Percentiles rank a stretch among this genome's conserved stretches.
Evolutionary conservation across 2,888 invertebrate species (phyloP).

Genomic region (Caenorhabditis drosophilae): DNA sequence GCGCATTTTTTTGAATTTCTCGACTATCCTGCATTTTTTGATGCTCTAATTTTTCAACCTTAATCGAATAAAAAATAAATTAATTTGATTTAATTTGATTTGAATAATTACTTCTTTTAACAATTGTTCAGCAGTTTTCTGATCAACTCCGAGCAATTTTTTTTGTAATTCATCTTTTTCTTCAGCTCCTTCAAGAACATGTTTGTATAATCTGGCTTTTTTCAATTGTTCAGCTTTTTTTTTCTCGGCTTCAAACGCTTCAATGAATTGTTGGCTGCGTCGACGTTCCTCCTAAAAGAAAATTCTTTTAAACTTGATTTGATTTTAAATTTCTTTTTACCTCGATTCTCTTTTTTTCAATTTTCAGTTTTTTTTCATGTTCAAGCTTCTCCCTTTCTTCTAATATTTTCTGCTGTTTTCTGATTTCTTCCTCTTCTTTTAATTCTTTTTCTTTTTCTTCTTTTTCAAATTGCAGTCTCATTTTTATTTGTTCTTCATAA

Average conservation of each 20-base stretch:
- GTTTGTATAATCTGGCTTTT: conserved; percentile 42
- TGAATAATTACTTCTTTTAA: conserved; percentile 36
- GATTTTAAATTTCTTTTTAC: conserved; percentile 4
- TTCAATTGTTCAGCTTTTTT: conserved; percentile 40
- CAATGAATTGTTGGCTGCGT: conserved; percentile 27
- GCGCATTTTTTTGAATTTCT: conserved; percentile 35
- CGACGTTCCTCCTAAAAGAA: conserved; percentile 24
- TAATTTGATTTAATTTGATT: too few relatives aligned
- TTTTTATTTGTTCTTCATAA: conserved; percentile 31
- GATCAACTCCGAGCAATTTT: conserved; percentile 41
- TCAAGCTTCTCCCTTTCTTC: conserved; percentile 17
- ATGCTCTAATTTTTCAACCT: conserved; percentile 32
- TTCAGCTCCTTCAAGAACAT: conserved; percentile 38
- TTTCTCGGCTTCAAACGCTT: conserved; percentile 40
- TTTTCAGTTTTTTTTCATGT: conserved; percentile 16
- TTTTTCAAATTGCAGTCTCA: conserved; percentile 13
- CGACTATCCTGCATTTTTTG: conserved; percentile 33
- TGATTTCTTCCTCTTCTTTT: conserved; percentile 16
- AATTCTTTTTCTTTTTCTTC: conserved; percentile 20
- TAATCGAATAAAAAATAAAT: too few relatives aligned
- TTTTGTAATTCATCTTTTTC: conserved; percentile 31
- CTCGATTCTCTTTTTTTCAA: conserved; percentile 28
- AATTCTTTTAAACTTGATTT: not conserved
- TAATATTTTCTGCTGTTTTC: conserved; percentile 18
- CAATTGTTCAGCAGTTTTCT: conserved; percentile 27